phyloP scores from a whole-genome alignment of 2,113 vertebrate genomes.

The Stigmatopora argus region DNA sequence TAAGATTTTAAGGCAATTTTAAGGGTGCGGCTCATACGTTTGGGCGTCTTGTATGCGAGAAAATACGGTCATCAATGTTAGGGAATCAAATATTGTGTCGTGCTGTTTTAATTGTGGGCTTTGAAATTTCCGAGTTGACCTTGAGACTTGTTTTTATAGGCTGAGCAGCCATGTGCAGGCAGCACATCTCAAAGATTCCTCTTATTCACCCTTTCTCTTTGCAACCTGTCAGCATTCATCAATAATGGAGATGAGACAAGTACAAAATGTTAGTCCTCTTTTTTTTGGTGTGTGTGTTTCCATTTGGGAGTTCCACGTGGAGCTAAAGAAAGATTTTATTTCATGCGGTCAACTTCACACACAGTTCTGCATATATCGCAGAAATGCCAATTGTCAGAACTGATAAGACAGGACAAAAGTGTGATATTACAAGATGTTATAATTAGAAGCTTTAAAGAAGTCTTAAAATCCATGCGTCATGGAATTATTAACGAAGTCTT shows the following conservation, averaged over 20 bases:
- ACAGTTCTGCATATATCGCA: not conserved
- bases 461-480: not conserved
- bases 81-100: not conserved
- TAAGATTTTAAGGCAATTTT: no score
- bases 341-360: not conserved
- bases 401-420: not conserved
- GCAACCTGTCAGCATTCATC: slow-evolving; percentile 20
- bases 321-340: not conserved
- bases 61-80: no score
- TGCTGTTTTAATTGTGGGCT: not conserved
- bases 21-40: no score
- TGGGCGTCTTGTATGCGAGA: no score
- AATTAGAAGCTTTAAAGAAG: not conserved
- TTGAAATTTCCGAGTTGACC: not conserved
- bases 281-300: not conserved
- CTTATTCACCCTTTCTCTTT: not conserved
- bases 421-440: not conserved
- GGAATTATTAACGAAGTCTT: not conserved
- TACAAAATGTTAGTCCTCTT: slow-evolving; percentile 9
- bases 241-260: slow-evolving; percentile 28
- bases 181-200: slow-evolving; percentile 1
- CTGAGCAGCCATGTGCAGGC: not conserved
- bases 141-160: not conserved
- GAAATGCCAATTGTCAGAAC: not conserved
- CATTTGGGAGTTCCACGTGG: slow-evolving; percentile 4